These are phyloP conservation scores for Acrobasis consociella DNA, from an alignment of 2,888 invertebrate genomes.

Conservation along the genomic window DNA sequence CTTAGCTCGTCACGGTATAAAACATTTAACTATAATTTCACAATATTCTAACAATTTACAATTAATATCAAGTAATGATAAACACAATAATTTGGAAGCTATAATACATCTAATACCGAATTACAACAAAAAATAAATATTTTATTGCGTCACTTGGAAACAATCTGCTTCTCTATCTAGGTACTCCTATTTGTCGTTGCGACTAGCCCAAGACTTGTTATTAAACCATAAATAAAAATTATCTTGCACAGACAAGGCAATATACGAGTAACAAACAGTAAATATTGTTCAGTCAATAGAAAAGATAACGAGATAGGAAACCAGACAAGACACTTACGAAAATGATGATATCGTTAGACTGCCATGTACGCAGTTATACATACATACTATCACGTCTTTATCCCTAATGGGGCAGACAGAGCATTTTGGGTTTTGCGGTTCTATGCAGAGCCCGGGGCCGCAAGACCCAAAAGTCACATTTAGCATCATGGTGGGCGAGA, in stretches of 20 bases:
- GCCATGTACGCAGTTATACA: too few species aligned
- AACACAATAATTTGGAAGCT: slow-evolving; percentile 59
- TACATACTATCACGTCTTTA: too few species aligned
- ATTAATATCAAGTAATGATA: slow-evolving; percentile 54
- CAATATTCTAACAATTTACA: slow-evolving; percentile 70
- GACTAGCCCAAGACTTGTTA: slow-evolving; percentile 31
- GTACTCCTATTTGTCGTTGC: slow-evolving; percentile 19
- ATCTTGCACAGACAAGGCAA: slow-evolving; percentile 24
- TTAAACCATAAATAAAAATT: not conserved
- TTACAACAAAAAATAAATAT: slow-evolving; percentile 52
- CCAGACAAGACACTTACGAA: too few species aligned
- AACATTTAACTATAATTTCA: slow-evolving; percentile 63
- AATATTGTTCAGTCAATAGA: slow-evolving; percentile 6
- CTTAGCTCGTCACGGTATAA: slow-evolving; percentile 55
- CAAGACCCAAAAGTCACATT: too few species aligned
- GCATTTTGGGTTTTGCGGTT: too few species aligned
- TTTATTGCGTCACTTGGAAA: slow-evolving; percentile 45
- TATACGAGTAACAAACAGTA: slow-evolving; percentile 23
- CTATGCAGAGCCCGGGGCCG: too few species aligned
- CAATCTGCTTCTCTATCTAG: too few species aligned
- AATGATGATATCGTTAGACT: too few species aligned
- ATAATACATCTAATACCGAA: slow-evolving; percentile 61
- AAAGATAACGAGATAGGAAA: not conserved
- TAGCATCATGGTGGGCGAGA: too few species aligned
- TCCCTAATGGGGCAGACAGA: too few species aligned